Percentiles rank a stretch among this genome's conserved stretches.
Conservation (phyloP, 2,113 vertebrate species). For the Megaleporinus macrocephalus region DNA sequence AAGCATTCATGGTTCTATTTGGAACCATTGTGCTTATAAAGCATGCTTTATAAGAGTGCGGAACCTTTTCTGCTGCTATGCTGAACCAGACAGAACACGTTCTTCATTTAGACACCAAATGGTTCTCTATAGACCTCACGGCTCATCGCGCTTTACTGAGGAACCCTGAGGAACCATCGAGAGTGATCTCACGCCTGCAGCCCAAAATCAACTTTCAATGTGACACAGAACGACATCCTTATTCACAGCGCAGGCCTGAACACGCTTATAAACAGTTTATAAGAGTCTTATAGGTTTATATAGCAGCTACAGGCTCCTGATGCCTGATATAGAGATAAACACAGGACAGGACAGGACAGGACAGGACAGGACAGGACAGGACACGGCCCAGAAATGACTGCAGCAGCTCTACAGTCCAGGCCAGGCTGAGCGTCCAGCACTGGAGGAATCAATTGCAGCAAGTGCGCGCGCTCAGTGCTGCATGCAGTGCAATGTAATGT, state of each 20-base stretch:
- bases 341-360: conserved; percentile 29
- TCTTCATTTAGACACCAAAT: too few species aligned
- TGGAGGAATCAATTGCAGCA: conserved; percentile 45
- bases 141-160: too few species aligned
- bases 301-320: background rate
- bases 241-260: background rate
- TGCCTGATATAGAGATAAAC: conserved; percentile 10
- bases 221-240: too few species aligned
- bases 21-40: too few species aligned
- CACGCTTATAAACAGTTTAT: background rate
- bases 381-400: conserved; percentile 71
- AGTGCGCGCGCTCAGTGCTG: background rate
- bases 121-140: too few species aligned
- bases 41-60: too few species aligned
- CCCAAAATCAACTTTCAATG: too few species aligned
- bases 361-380: conserved; percentile 42
- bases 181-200: background rate
- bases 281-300: too few species aligned
- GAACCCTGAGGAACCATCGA: too few species aligned
- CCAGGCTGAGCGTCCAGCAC: conserved; percentile 62
- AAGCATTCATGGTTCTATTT: too few species aligned
- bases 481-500: conserved; percentile 16
- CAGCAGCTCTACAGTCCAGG: conserved; percentile 73
- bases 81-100: too few species aligned
- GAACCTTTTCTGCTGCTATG: too few species aligned